phyloP scores from a whole-genome alignment of 2,797 vertebrate genomes.

The Cottoperca gobio region DNA sequence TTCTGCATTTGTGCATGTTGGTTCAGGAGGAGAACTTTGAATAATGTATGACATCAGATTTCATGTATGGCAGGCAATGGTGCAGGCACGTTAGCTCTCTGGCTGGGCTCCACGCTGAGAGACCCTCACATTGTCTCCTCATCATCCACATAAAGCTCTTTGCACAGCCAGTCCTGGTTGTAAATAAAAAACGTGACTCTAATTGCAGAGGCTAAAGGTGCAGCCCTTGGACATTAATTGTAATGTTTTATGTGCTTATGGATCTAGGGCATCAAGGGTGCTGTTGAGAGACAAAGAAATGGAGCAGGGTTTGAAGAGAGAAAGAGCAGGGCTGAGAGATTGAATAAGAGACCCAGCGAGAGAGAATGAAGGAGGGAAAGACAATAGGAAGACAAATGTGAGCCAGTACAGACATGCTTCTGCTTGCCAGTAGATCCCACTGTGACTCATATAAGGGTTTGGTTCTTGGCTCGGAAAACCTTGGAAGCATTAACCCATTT shows the following conservation, averaged over 20 bases:
- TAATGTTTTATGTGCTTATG: constrained; percentile 24
- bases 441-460: constrained; percentile 72
- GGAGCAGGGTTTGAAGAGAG: constrained; percentile 2
- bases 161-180: constrained; percentile 30
- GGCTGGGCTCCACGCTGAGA: constrained; percentile 38
- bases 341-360: constrained; percentile 31
- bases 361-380: constrained; percentile 30
- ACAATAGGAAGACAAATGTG: constrained; percentile 62
- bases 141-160: constrained; percentile 36
- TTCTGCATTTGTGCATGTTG: constrained; percentile 33
- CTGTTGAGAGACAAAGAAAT: constrained; percentile 13
- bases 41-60: constrained; percentile 66
- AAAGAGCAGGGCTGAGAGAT: constrained; percentile 1
- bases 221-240: constrained; percentile 28
- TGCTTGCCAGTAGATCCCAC: constrained; percentile 73
- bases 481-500: constrained; percentile 71
- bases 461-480: constrained; percentile 57
- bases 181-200: constrained; percentile 47
- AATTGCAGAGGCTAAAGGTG: constrained; percentile 50
- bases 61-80: constrained; percentile 45
- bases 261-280: constrained; percentile 1
- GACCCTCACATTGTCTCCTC: constrained; percentile 45
- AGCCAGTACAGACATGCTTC: constrained; percentile 63
- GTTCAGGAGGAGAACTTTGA: constrained; percentile 49
- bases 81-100: constrained; percentile 35